These are phyloP conservation scores for Chironex yamaguchii DNA, from an alignment of 30 jellyfish, hydroid and myxozoan genomes.

Conservation along the genomic window DNA sequence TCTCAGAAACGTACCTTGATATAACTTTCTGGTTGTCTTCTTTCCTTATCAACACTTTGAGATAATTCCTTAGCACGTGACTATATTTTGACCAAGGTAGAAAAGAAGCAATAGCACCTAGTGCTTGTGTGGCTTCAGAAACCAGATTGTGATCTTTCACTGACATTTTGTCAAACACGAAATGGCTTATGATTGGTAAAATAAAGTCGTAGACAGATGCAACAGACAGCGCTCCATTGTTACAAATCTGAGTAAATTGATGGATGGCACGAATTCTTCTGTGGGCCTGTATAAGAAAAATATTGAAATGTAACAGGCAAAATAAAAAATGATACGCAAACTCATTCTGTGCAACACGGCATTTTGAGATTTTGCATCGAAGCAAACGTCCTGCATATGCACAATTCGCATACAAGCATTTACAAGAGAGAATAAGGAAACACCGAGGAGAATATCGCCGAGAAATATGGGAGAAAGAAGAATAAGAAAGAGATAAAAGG, in stretches of 20 bases:
- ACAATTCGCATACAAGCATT: too few relatives aligned
- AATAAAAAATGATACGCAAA: too few relatives aligned
- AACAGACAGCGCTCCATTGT: conserved; percentile 64
- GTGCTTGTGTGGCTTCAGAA: conserved; percentile 74
- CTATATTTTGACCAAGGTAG: conserved; percentile 90
- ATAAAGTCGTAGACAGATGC: conserved; percentile 58
- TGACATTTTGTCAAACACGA: conserved; percentile 59
- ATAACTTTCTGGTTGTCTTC: conserved; percentile 68
- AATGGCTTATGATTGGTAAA: conserved; percentile 88
- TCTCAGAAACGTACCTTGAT: conserved; percentile 83
- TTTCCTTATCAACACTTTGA: conserved; percentile 73
- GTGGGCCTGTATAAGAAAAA: conserved; percentile 59
- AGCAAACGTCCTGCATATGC: too few relatives aligned
- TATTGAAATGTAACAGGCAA: too few relatives aligned
- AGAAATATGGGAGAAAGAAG: neutral
- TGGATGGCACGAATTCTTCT: conserved; percentile 92
- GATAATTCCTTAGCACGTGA: conserved; percentile 71
- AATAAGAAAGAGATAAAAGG: neutral
- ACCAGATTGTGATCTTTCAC: conserved; percentile 92
- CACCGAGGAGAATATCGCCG: neutral
- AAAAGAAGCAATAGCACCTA: conserved; percentile 70
- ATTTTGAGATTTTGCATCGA: too few relatives aligned
- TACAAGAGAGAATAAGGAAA: neutral
- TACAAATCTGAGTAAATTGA: conserved; percentile 54
- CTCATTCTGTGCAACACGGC: too few relatives aligned